Base-by-base conservation (phyloP, 2,888 invertebrate species). In the Imbricaverruca yamaguchii region DNA sequence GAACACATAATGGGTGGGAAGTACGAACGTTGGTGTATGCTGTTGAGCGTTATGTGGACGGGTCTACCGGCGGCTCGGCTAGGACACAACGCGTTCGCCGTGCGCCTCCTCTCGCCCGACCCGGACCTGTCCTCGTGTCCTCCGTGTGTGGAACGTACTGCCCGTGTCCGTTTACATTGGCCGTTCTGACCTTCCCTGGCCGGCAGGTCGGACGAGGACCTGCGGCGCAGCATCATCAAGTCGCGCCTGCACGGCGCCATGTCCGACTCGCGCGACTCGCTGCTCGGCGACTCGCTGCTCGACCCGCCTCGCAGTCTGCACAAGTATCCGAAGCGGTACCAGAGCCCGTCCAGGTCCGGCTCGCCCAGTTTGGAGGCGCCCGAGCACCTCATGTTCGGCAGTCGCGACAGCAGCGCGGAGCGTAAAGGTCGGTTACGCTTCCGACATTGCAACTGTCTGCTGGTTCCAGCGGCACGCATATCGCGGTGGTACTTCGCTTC, bases 271-370 rank as follows among this genome's bases (percentile, higher is more conserved):
- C 87, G 87, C 10, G 88, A 88, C 81, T 86, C 87, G 81, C 85
- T 87, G 80, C 84, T 87, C 15, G 87, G 88, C 13, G 88, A 88
- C 81, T 86, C 87, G 82, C 85, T 88, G 63, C 84, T 88, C 78
- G 88, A 88, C 85, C 87, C 87, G 61, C 87, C 87, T 12, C 85
- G 85, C 81, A 84, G 83, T n/a, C 82, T 85, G 65, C 84, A 84
- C 55, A 83, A 84, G 80, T 85, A 85, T 83, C 85, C 85, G n/a
- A 85, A 85, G 80, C 84, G 86, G 13, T 86, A 85, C 82, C 86
- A 86, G 83, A 86, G 86, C 67, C 87, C 86, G 12, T 86, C 86
- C 4, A 82, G 86, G 56, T 85, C 85, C 77, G 86, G 85, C 11
- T 85, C 85, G 53, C 86, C 86, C 3, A 85, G 85, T 55, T 83